Percentiles rank a stretch among this genome's conserved stretches.
Conservation (phyloP, 2,888 invertebrate species). For the Ennomos quercinarius region DNA sequence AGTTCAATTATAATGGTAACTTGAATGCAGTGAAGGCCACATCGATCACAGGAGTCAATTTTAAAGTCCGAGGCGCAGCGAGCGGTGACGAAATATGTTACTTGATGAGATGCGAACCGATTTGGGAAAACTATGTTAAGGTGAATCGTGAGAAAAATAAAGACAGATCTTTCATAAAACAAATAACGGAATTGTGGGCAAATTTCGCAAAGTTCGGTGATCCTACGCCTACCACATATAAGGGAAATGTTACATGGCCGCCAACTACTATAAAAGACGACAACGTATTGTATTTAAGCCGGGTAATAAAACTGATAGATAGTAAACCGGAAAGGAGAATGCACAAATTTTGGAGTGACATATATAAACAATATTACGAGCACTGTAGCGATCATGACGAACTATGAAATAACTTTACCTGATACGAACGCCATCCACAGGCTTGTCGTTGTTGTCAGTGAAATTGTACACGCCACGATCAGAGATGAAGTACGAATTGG, state of each 20-base stretch:
- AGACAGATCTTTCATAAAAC: constrained; percentile 67
- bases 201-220: constrained; percentile 79
- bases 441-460: constrained; percentile 75
- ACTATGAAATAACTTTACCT: constrained; percentile 65
- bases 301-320: constrained; percentile 51
- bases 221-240: constrained; percentile 57
- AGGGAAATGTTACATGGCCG: constrained; percentile 59
- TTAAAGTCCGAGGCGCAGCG: constrained; percentile 71
- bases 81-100: constrained; percentile 81
- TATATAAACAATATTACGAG: constrained; percentile 65
- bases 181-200: constrained; percentile 75
- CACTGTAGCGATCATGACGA: constrained; percentile 64
- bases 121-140: constrained; percentile 66
- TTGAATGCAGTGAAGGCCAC: constrained; percentile 70
- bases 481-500: constrained; percentile 73
- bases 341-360: constrained; percentile 68
- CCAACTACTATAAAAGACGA: constrained; percentile 56
- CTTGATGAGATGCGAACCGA: constrained; percentile 74
- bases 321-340: constrained; percentile 57
- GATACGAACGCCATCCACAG: constrained; percentile 67
- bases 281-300: constrained; percentile 60
- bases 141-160: constrained; percentile 49
- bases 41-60: constrained; percentile 52
- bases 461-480: constrained; percentile 59
- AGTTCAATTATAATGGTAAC: constrained; percentile 76